Evolutionary conservation across 2,113 vertebrate species (phyloP), one percentile per base, ranked within the genome.

Genomic region (Brachyhypopomus occidentalis): DNA sequence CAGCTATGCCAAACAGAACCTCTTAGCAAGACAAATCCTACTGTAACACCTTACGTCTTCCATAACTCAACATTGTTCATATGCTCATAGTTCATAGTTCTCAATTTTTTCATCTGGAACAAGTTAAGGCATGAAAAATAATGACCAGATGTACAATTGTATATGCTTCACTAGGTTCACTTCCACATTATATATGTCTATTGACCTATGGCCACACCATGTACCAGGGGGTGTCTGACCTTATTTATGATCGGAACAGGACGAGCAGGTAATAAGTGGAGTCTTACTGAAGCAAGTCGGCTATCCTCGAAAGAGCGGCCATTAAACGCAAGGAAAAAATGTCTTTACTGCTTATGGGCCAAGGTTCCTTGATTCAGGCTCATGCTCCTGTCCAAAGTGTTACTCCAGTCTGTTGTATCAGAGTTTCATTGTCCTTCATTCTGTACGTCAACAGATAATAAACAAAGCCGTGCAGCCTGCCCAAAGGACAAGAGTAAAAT

Each of bases 161-260:
- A 70, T n/a, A 22, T 22, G n/a, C 19, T 5, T n/a, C n/a, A 60
- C n/a, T 6, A 3, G n/a, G 19, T 0, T 22, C 5, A 60, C 41
- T 30, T 66, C 30, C 34, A 45, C 12, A 52, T 7, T 52, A 58
- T n/a, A 38, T 56, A 56, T 38, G 58, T 2, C 56, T 41, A n/a
- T 23, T 75, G 73, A 62, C 73, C 48, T 73, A 36, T 30, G 36
- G 58, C 58, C 3, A 17, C 34, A 19, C 14, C 52, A 34, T 8
- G 55, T 38, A 60, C n/a, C 67, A 8, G 30, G 25, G 6, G 20
- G 67, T 59, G 66, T 23, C 64, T 52, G 56, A 22, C 30, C 52
- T 74, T 64, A 74, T 81, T 81, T 75, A 75, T 66, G 70, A 66
- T 19, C 71, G 38, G 55, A 19, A 72, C 30, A 81, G 34, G 71